Percentiles rank a stretch among this genome's conserved stretches.
Evolutionary conservation across 2,797 vertebrate species (phyloP).

Genomic region (Neosilurus hyrtlii): DNA sequence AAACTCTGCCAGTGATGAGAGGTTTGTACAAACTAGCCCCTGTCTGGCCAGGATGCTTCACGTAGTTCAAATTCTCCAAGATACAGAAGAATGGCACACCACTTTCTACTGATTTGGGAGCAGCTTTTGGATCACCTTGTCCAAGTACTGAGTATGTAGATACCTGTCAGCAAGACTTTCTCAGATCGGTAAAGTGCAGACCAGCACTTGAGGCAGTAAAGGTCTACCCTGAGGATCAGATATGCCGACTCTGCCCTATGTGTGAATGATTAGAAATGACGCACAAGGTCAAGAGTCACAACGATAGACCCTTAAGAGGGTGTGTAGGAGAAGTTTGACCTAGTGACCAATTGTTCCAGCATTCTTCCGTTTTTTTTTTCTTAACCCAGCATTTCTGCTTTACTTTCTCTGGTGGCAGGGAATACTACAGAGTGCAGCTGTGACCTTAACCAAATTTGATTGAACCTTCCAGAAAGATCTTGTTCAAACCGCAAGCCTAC

Average conservation of each 20-base stretch:
- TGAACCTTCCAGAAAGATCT: slow-evolving; percentile 35
- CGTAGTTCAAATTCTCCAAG: slow-evolving; percentile 32
- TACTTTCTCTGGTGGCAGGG: slow-evolving; percentile 15
- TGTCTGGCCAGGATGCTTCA: slow-evolving; percentile 21
- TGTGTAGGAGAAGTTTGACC: slow-evolving; percentile 32
- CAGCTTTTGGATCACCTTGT: slow-evolving; percentile 5
- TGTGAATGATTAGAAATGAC: slow-evolving; percentile 50
- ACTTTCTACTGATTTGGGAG: slow-evolving; percentile 3
- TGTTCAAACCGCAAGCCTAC: slow-evolving; percentile 6
- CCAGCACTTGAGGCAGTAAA: background rate
- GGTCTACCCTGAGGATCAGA: slow-evolving; percentile 22
- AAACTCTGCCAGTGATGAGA: slow-evolving; percentile 25
- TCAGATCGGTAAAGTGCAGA: background rate
- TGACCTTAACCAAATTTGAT: background rate
- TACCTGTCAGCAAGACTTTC: background rate
- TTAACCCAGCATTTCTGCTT: slow-evolving; percentile 2
- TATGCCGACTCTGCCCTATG: slow-evolving; percentile 18
- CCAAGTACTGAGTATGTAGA: background rate
- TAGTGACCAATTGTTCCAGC: slow-evolving; percentile 25
- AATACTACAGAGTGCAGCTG: background rate
- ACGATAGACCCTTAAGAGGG: slow-evolving; percentile 28
- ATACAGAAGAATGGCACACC: background rate
- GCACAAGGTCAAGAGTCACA: slow-evolving; percentile 54
- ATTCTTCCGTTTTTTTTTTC: slow-evolving; percentile 4
- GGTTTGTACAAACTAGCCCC: slow-evolving; percentile 24